Percentiles rank a stretch among this genome's conserved stretches.
Conservation (phyloP, 2,888 invertebrate genomes). For the Andrena chrysosceles region DNA sequence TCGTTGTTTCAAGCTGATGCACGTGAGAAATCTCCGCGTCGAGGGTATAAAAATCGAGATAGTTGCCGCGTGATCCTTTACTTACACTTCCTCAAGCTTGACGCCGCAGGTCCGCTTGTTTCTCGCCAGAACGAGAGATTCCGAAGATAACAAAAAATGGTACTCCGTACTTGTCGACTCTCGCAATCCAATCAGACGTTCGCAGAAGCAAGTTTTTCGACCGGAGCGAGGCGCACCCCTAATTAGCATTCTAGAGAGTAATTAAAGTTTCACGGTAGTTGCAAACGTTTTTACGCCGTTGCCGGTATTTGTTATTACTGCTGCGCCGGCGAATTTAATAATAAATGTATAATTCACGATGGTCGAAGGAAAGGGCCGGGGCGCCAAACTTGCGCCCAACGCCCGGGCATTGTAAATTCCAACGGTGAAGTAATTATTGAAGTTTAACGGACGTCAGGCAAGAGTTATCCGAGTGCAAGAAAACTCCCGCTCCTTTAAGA, state of each 20-base stretch:
- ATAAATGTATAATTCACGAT: conserved; percentile 32
- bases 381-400: conserved; percentile 14
- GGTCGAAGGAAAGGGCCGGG: not conserved
- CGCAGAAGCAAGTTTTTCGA: not conserved
- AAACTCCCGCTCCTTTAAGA: conserved; percentile 59
- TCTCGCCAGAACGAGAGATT: not conserved
- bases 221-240: not conserved
- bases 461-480: conserved; percentile 55
- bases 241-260: conserved; percentile 33
- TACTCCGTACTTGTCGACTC: conserved; percentile 26
- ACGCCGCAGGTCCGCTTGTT: too few relatives aligned
- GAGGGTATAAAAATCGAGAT: not conserved
- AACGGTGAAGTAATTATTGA: conserved; percentile 62
- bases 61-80: not conserved
- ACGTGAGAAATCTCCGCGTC: not conserved
- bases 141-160: not conserved
- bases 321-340: conserved; percentile 25
- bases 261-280: conserved; percentile 36
- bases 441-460: conserved; percentile 60
- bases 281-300: conserved; percentile 20
- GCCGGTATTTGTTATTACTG: conserved; percentile 27
- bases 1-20: conserved; percentile 1
- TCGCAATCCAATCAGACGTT: conserved; percentile 15
- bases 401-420: conserved; percentile 51
- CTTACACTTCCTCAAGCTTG: not conserved